phyloP scores from a whole-genome alignment of 2,797 vertebrate genomes.

The Arnoldichthys spilopterus region DNA sequence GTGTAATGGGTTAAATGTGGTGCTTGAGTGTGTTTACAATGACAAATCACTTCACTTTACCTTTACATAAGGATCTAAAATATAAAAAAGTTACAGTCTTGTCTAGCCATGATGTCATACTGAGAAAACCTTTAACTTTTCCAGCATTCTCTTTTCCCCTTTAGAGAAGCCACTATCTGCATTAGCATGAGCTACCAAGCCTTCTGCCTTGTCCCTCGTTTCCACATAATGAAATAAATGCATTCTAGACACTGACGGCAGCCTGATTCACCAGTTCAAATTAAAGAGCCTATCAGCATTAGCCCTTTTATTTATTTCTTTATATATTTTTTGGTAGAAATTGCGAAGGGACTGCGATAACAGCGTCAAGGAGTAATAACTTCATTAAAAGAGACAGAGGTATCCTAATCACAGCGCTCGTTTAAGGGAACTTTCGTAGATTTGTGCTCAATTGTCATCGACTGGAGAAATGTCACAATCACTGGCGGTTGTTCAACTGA shows the following conservation, averaged over 20 bases:
- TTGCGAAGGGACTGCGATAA: background rate
- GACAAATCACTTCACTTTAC: no score
- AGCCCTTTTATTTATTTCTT: background rate
- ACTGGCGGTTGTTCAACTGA: background rate
- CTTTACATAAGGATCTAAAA: no score
- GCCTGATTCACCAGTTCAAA: conserved; percentile 53
- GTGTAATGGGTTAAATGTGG: no score
- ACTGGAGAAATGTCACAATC: conserved; percentile 48
- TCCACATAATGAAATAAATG: conserved; percentile 30
- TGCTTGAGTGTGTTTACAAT: no score
- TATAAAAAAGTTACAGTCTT: no score
- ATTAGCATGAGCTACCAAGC: conserved; percentile 47
- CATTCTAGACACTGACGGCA: conserved; percentile 31
- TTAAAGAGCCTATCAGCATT: conserved; percentile 41
- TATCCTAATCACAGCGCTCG: conserved; percentile 17
- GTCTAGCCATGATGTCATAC: no score
- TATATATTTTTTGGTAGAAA: background rate
- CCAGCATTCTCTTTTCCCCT: no score
- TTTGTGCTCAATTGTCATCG: conserved; percentile 45
- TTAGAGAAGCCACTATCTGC: background rate
- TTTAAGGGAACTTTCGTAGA: conserved; percentile 37
- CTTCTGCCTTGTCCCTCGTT: background rate
- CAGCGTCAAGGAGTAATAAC: conserved; percentile 17
- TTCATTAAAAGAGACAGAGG: conserved; percentile 30
- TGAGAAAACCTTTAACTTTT: no score